Percentiles rank a stretch among this genome's conserved stretches.
phyloP scores from a whole-genome alignment of 2,888 invertebrate species.

The Eupithecia inturbata region DNA sequence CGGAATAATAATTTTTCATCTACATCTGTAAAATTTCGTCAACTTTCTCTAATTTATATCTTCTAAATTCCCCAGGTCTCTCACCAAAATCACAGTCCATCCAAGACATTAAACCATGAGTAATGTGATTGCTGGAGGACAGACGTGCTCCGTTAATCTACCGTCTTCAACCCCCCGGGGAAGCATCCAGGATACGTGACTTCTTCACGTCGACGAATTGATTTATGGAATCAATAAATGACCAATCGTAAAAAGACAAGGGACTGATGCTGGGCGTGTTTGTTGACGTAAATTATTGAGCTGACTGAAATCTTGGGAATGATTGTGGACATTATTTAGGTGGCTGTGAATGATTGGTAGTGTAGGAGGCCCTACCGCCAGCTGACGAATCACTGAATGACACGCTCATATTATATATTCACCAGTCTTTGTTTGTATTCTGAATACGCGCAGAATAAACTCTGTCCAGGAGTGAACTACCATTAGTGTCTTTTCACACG shows the following conservation, averaged over 20 bases:
- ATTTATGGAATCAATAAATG: slow-evolving; percentile 50
- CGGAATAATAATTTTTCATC: too few species aligned
- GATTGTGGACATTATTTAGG: not conserved
- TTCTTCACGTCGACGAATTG: slow-evolving; percentile 63
- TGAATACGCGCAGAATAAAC: not conserved
- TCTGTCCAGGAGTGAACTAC: too few species aligned
- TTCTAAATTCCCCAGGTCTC: not conserved
- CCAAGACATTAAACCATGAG: slow-evolving; percentile 67
- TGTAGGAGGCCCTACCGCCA: too few species aligned
- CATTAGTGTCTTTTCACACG: too few species aligned
- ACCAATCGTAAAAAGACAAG: slow-evolving; percentile 37
- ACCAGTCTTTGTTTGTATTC: not conserved
- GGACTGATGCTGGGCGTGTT: not conserved
- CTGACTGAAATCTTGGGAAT: not conserved
- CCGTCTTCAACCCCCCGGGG: slow-evolving; percentile 71
- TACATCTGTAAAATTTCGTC: too few species aligned
- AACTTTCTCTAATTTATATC: not conserved
- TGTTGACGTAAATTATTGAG: slow-evolving; percentile 2
- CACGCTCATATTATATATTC: too few species aligned
- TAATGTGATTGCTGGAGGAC: slow-evolving; percentile 79
- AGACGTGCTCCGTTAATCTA: slow-evolving; percentile 78
- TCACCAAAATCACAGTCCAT: slow-evolving; percentile 60
- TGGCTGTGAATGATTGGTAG: not conserved
- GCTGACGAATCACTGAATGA: too few species aligned
- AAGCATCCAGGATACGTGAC: slow-evolving; percentile 71